Base-by-base conservation (phyloP, 2,797 vertebrate genomes). In the Cryptoblepharus egeriae region DNA sequence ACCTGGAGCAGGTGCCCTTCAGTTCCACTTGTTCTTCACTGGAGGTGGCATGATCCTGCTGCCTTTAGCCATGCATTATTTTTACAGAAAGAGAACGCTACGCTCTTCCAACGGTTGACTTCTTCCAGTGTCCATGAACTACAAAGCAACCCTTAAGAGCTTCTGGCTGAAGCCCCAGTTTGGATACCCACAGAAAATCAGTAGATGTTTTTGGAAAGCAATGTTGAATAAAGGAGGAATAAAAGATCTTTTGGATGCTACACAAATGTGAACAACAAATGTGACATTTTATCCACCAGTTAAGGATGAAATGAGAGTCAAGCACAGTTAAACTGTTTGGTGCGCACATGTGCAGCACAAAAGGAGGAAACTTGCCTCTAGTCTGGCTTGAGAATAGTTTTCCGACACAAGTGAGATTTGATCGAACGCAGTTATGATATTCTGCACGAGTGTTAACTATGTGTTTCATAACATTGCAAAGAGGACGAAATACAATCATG, bases 381-480 rank as follows among this genome's bases (percentile, higher is more conserved):
- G 1, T 87, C 87, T 86, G 13, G 32, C 77, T 86, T 49, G 61
- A 39, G 86, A 70, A 37, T 73, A 68, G 80, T 86, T 91, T 90
- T 90, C 82, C 86, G 77, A 52, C 70, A 80, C 32, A 67, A 58
- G 77, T 74, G 84, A 90, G 81, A 92, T 77, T 86, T 82, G 70
- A 80, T 85, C 67, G 67, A 49, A 28, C 1, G 0, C 83, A 86
- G 52, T 65, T 87, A 82, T 69, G 60, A 86, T 28, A 55, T 13
- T 85, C 39, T 28, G 24, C 72, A 74, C 74, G 49, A 90, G 24
- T 75, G 80, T 90, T n/a, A 92, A 92, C 88, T 90, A 93, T 52
- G 91, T 93, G 91, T 93, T 93, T 93, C 91, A 91, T 92, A 92
- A 92, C 68, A 86, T 92, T 87, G 71, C 30, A 80, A 86, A 85